Evolutionary conservation across 2,888 invertebrate species (phyloP), one percentile per base, ranked within the genome.

Genomic region (Drosophila vallismaia): DNA sequence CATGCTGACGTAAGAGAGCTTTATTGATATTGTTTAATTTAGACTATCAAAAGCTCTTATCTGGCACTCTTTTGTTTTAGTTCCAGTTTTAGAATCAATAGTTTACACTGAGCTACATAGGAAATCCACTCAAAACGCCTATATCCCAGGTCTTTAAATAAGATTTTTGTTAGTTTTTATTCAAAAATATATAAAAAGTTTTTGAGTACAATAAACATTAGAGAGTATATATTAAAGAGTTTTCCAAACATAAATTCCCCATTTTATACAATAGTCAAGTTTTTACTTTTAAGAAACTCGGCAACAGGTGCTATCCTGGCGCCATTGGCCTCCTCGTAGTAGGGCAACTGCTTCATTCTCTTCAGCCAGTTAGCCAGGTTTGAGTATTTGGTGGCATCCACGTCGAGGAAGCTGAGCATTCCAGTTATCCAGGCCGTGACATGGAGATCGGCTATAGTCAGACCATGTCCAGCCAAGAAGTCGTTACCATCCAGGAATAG

Each of bases 401-500:
- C 56, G 0, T 70, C 66, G 10, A 73, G 36, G 33, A 82, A 64
- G 4, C 66, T 49, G 10, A 46, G 12, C 0, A 76, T 38, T 0
- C 82, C 69, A 1, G 81, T 60, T 0, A 86, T 52, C 6, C 77
- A 70, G 3, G 86, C 53, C 0, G 83, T 52, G 42, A 78, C 68
- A 33, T 86, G 80, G 42, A 90, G 84, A 55, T 90, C 91, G 1
- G 90, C 90, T 56, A 91, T 79, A 5, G 89, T 89, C 46, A 90
- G 48, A 7, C 58, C 57, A 38, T 79, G 57, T 0, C 89, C 90
- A 4, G 87, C 88, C n/a, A 89, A 50, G 51, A 85, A 90, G n/a
- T 75, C 70, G 9, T 68, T 50, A 14, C 75, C 74, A 4, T 59
- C 64, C 5, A 90, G 58, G 48, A 90, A 85, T 4, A 49, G 29